These are phyloP conservation scores for Patella vulgata DNA, from an alignment of 1,140 invertebrate species.

Conservation along the genomic window DNA sequence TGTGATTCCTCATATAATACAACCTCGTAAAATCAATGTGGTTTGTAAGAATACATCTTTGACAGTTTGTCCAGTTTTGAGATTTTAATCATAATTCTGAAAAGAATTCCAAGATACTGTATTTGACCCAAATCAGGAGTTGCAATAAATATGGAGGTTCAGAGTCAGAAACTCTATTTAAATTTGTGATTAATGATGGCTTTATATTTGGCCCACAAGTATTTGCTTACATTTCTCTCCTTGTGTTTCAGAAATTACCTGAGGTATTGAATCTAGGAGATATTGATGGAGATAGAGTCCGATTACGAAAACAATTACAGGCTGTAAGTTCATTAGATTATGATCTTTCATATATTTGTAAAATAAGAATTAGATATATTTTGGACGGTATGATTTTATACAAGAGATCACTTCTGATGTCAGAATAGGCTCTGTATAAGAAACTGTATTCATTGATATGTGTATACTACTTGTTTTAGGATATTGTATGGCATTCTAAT, in stretches of 20 bases:
- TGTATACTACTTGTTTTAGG: neutral
- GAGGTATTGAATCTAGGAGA: conserved; percentile 71
- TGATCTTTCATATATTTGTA: neutral
- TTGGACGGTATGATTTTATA: neutral
- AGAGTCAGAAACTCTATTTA: no score
- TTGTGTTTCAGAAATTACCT: conserved; percentile 56
- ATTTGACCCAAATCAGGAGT: no score
- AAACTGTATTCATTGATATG: neutral
- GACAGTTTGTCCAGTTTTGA: no score
- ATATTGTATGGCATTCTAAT: neutral
- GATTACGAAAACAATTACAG: conserved; percentile 78
- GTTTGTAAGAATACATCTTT: no score
- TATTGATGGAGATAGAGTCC: conserved; percentile 75
- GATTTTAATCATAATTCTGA: no score
- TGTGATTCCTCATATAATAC: no score
- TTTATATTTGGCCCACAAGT: no score
- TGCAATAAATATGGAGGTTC: no score
- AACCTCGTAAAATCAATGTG: no score
- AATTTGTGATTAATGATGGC: no score
- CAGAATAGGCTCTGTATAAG: neutral
- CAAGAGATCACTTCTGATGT: neutral
- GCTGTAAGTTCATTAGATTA: conserved; percentile 73
- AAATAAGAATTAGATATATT: neutral
- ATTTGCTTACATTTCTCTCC: no score
- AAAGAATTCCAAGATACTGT: no score